Evolutionary conservation across 2,113 vertebrate genomes (phyloP).

Genomic region (Pipa parva): DNA sequence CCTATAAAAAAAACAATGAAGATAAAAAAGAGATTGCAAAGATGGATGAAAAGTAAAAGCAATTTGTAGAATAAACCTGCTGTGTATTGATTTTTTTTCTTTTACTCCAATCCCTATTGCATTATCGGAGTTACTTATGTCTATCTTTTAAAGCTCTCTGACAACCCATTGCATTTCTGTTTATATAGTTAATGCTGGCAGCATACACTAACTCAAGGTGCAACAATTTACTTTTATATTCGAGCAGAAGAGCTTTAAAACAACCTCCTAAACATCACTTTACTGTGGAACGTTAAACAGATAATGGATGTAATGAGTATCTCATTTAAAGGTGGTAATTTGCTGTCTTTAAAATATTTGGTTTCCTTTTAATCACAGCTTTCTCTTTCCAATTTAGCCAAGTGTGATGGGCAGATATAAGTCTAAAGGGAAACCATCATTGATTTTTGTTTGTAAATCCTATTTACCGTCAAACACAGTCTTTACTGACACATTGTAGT

Average conservation of each 20-base stretch:
- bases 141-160: background rate
- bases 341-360: background rate
- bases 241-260: background rate
- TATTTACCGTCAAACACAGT: background rate
- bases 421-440: background rate
- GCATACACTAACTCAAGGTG: background rate
- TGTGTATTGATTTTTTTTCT: background rate
- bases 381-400: background rate
- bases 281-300: slow-evolving; percentile 2
- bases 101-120: background rate
- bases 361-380: background rate
- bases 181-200: background rate
- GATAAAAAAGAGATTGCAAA: background rate
- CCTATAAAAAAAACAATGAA: no score
- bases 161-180: background rate
- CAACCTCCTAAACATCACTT: background rate
- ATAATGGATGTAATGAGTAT: background rate
- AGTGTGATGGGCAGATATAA: background rate
- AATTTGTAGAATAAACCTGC: background rate
- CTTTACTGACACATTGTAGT: background rate
- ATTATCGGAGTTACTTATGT: background rate
- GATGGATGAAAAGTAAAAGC: background rate
- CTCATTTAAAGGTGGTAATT: slow-evolving; percentile 2
- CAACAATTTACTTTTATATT: background rate
- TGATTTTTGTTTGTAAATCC: background rate